These are phyloP conservation scores for Chloroclysta siterata DNA, from an alignment of 2,888 invertebrate species.

Conservation along the genomic window DNA sequence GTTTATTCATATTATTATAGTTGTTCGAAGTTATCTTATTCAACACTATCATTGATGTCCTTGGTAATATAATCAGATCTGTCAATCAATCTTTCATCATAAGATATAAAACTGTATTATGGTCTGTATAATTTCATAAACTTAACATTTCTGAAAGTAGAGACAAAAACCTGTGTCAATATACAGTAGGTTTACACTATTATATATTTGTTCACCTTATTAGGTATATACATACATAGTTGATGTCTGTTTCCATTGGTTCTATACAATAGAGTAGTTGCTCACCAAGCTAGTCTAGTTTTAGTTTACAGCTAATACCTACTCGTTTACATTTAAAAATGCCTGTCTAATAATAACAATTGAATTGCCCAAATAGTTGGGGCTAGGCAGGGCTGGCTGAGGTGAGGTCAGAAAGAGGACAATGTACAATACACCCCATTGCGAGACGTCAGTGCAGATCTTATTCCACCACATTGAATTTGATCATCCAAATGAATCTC, in stretches of 20 bases:
- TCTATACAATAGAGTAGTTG: constrained; percentile 4
- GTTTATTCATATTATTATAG: neutral
- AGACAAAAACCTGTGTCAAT: constrained; percentile 12
- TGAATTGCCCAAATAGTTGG: neutral
- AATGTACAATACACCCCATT: too few relatives aligned
- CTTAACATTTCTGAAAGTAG: too few relatives aligned
- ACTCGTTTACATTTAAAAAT: neutral
- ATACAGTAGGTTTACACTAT: neutral
- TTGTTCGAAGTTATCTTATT: constrained; percentile 11
- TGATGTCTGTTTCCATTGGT: neutral
- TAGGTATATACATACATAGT: neutral
- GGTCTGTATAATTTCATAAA: too few relatives aligned
- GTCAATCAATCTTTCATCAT: neutral
- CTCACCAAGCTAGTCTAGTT: constrained; percentile 20
- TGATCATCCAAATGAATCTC: neutral
- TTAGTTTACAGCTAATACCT: constrained; percentile 14
- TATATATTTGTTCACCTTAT: too few relatives aligned
- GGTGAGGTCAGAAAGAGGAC: too few relatives aligned
- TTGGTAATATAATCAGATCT: neutral
- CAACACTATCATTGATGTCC: constrained; percentile 11
- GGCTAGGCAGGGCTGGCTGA: too few relatives aligned
- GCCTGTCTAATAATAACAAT: neutral
- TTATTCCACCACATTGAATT: too few relatives aligned
- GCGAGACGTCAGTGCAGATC: too few relatives aligned
- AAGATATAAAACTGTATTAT: neutral